Evolutionary conservation across 1,140 invertebrate genomes (phyloP).

Genomic region (Lanistes nyassanus): DNA sequence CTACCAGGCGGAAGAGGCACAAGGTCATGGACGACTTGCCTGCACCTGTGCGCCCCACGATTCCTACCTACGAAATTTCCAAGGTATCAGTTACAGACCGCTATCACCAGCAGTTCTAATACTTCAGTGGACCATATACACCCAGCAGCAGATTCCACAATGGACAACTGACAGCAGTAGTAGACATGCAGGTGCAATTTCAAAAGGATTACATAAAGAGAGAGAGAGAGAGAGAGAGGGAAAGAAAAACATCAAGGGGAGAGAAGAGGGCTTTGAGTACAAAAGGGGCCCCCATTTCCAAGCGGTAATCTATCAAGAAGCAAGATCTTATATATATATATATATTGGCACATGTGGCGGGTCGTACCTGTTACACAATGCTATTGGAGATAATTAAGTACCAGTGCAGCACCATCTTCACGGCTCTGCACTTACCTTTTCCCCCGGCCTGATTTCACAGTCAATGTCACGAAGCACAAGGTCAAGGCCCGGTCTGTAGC

Average conservation of each 20-base stretch:
- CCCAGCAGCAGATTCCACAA: too few species aligned
- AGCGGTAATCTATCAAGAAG: background rate
- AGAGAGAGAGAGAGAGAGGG: background rate
- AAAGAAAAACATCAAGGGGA: background rate
- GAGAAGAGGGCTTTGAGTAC: background rate
- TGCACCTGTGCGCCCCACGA: conserved; percentile 25
- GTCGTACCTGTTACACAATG: background rate
- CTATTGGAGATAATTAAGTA: background rate
- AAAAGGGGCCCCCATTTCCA: background rate
- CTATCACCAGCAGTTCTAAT: too few species aligned
- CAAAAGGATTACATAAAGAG: too few species aligned
- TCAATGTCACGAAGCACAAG: conserved; percentile 57
- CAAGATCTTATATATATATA: background rate
- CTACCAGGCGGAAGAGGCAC: conserved; percentile 20
- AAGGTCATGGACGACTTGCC: conserved; percentile 27
- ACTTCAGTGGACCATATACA: too few species aligned
- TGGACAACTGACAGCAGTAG: too few species aligned
- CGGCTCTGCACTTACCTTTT: conserved; percentile 66
- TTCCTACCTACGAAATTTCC: too few species aligned
- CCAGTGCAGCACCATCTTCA: too few species aligned
- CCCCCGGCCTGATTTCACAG: conserved; percentile 52
- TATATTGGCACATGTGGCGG: background rate
- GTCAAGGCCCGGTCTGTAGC: conserved; percentile 58
- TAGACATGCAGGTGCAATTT: too few species aligned
- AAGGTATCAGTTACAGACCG: too few species aligned